Conservation (phyloP, 2,888 invertebrate genomes). For the Holacanthella duospinosa region DNA sequence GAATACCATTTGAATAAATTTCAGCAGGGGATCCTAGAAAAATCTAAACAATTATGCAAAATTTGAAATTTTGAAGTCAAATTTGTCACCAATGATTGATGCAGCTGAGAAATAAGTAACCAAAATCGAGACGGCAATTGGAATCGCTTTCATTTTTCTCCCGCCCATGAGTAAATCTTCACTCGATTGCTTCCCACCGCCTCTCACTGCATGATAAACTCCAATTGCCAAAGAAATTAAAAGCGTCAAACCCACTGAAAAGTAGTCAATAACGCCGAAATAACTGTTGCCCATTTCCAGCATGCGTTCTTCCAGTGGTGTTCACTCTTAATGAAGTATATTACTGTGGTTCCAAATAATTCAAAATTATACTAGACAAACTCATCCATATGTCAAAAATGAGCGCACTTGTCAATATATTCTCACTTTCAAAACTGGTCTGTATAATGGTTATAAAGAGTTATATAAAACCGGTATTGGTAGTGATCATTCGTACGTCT, state of each 20-base stretch:
- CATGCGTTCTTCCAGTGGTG: no score
- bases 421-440: no score
- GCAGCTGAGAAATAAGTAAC: constrained; percentile 13
- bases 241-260: constrained; percentile 20
- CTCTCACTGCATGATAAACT: constrained; percentile 20
- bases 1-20: constrained; percentile 26
- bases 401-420: no score
- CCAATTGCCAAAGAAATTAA: constrained; percentile 25
- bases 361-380: no score
- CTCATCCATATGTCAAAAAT: no score
- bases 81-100: constrained; percentile 7
- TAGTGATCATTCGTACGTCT: no score
- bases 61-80: background rate
- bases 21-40: constrained; percentile 26
- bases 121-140: constrained; percentile 10
- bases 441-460: no score
- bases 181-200: constrained; percentile 4
- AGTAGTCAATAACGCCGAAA: constrained; percentile 27
- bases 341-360: no score
- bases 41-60: background rate
- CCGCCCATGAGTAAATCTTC: constrained; percentile 11
- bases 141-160: constrained; percentile 10
- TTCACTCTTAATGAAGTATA: no score
- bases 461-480: no score
- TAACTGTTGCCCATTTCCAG: no score